Evolutionary conservation across 2,113 vertebrate species (phyloP).

Genomic region (western clawed frog (Xenopus tropicalis)): UCB_Xtro_10.0 CM004450.2:40739501-40740000

Average conservation of each 20-base stretch:
- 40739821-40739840: not conserved
- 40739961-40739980: not conserved
- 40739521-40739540: conserved; percentile 71
- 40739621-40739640: conserved; percentile 13
- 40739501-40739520: conserved; percentile 54
- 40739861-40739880: not conserved
- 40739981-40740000: not conserved
- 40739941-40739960: not conserved
- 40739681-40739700: conserved; percentile 4
- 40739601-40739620: conserved; percentile 11
- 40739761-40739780: not conserved
- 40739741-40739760: not conserved
- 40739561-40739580: not conserved
- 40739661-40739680: not conserved
- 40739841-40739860: not conserved
- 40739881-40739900: not conserved
- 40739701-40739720: not conserved
- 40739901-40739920: not conserved
- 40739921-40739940: not conserved
- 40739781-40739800: not conserved
- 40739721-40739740: not conserved
- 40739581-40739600: conserved; percentile 1
- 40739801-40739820: not conserved
- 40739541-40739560: conserved; percentile 48
- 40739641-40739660: conserved; percentile 10